Evolutionary conservation across 92 coral and sea anemone genomes (phyloP).

Genomic region (Epizoanthus scotinus): DNA sequence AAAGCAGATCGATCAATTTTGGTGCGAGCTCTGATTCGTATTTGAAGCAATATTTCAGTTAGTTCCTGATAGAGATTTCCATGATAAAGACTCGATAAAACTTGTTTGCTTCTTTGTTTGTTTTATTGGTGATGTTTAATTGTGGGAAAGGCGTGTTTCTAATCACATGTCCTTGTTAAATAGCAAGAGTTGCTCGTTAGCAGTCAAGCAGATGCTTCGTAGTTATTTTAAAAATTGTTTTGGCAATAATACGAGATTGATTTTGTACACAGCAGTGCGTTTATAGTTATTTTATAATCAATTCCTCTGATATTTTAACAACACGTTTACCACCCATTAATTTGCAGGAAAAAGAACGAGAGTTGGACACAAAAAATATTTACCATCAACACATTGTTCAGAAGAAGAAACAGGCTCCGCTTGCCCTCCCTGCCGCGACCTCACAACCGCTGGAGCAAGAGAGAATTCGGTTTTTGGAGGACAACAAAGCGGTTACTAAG

Average conservation of each 20-base stretch:
- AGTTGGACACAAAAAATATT: constrained; percentile 81
- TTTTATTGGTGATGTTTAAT: too few species aligned
- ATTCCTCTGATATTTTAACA: background rate
- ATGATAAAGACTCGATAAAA: too few species aligned
- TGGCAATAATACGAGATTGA: background rate
- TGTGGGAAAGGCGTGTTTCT: too few species aligned
- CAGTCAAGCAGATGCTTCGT: background rate
- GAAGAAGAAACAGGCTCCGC: constrained; percentile 69
- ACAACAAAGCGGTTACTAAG: constrained; percentile 35
- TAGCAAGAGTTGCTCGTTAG: too few species aligned
- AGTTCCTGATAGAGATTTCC: too few species aligned
- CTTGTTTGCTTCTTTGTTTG: too few species aligned
- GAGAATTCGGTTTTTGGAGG: constrained; percentile 15
- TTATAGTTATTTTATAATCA: background rate
- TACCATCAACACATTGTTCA: constrained; percentile 82
- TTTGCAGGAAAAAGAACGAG: constrained; percentile 81
- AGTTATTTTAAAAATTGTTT: background rate
- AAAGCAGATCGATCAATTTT: too few species aligned
- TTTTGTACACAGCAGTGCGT: background rate
- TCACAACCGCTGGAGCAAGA: constrained; percentile 8
- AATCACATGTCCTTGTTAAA: too few species aligned
- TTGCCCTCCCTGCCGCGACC: constrained; percentile 67
- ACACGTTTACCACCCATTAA: background rate
- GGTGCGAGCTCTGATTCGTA: too few species aligned
- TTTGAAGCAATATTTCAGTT: too few species aligned